Conservation (phyloP, 2,797 vertebrate species). For the Fringilla coelebs region DNA sequence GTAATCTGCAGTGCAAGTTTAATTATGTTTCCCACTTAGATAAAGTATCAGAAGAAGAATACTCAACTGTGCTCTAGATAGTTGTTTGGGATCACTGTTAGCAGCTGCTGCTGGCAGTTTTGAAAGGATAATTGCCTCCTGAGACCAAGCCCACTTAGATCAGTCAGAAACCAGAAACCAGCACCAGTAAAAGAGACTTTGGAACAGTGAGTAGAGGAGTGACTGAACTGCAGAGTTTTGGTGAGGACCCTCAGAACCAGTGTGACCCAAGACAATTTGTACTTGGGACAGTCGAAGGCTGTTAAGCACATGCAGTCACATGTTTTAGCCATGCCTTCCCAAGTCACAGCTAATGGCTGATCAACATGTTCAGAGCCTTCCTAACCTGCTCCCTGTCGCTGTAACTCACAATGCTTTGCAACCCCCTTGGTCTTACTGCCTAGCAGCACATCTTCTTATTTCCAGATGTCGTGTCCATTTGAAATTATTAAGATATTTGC, state of each 20-base stretch:
- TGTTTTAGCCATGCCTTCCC: not conserved
- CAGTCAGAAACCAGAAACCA: not conserved
- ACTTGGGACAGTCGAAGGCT: not conserved
- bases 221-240: not conserved
- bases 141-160: not conserved
- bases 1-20: not conserved
- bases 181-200: not conserved
- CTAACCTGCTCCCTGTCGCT: not conserved
- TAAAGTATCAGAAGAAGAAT: not conserved
- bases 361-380: not conserved
- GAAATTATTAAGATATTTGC: not conserved
- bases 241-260: not conserved
- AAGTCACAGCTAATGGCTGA: not conserved
- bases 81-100: not conserved
- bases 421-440: not conserved
- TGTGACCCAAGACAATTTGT: not conserved
- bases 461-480: not conserved
- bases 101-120: not conserved
- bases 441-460: not conserved
- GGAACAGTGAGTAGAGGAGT: not conserved
- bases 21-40: not conserved
- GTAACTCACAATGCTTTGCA: not conserved
- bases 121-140: not conserved
- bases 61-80: not conserved
- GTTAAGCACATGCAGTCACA: rapidly evolving